Conservation (phyloP, 2,113 vertebrate genomes). For the Corydoras maculifer region DNA sequence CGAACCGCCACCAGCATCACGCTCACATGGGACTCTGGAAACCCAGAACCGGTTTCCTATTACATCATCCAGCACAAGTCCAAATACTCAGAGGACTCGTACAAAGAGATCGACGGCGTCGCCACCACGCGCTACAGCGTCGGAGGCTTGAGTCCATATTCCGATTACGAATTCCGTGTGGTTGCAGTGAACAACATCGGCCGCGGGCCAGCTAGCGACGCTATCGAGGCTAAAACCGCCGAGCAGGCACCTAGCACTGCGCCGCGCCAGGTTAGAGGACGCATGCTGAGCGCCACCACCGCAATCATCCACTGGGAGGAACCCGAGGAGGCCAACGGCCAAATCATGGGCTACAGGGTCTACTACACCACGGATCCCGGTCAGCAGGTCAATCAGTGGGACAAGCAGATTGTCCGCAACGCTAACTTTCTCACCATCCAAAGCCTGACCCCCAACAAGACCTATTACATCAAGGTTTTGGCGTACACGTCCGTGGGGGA, state of each 20-base stretch:
- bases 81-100: constrained; percentile 84
- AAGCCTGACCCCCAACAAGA: constrained; percentile 89
- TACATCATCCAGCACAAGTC: constrained; percentile 97
- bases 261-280: constrained; percentile 86
- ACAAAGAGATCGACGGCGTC: constrained; percentile 96
- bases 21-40: constrained; percentile 96
- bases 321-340: constrained; percentile 92
- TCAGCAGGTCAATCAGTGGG: constrained; percentile 89
- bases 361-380: constrained; percentile 91
- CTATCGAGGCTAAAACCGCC: constrained; percentile 88
- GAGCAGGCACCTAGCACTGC: constrained; percentile 96
- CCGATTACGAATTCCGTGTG: constrained; percentile 93
- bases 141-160: constrained; percentile 94
- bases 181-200: constrained; percentile 98
- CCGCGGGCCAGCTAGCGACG: constrained; percentile 85
- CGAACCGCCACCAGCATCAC: constrained; percentile 98
- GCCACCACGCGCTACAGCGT: constrained; percentile 97
- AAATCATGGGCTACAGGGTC: constrained; percentile 95
- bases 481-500: constrained; percentile 97
- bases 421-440: constrained; percentile 92
- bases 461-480: constrained; percentile 93
- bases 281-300: constrained; percentile 94
- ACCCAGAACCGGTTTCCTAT: constrained; percentile 93
- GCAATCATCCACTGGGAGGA: constrained; percentile 98
- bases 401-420: constrained; percentile 93